Conservation (phyloP, 2,888 invertebrate species). For the Agrochola lota region DNA sequence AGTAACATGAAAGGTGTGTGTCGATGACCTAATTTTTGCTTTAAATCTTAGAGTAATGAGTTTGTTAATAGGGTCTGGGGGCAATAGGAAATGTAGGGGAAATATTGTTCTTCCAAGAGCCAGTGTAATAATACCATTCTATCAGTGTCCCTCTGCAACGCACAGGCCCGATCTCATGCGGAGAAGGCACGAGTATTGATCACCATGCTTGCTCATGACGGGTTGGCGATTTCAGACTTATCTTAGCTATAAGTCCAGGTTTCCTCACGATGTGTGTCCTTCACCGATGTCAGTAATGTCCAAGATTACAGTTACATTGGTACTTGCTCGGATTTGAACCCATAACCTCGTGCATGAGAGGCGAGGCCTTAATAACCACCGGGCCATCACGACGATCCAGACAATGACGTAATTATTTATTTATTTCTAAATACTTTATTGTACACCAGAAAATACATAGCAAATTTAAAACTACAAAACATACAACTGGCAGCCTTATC, state of each 20-base stretch:
- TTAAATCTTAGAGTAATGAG: constrained; percentile 63
- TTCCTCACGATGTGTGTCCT: neutral
- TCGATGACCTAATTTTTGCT: constrained; percentile 77
- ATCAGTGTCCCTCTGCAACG: neutral
- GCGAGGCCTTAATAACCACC: neutral
- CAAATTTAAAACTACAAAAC: too few relatives aligned
- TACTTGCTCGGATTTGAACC: neutral
- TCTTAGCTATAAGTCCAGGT: neutral
- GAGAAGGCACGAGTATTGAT: neutral
- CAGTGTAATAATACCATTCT: neutral
- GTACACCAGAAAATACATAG: too few relatives aligned
- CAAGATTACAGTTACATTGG: neutral
- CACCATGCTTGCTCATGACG: neutral
- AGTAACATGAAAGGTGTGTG: constrained; percentile 79
- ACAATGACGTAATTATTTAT: neutral
- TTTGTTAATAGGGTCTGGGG: constrained; percentile 40
- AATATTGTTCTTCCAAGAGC: neutral
- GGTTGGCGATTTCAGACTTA: neutral
- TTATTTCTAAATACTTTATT: too few relatives aligned
- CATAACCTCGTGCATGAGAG: neutral
- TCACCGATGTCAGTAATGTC: neutral
- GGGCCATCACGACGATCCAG: neutral
- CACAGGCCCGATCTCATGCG: neutral
- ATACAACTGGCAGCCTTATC: too few relatives aligned
- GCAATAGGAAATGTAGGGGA: neutral